Evolutionary conservation across 2,888 invertebrate species (phyloP).

Genomic region (Spicauda simplicius): DNA sequence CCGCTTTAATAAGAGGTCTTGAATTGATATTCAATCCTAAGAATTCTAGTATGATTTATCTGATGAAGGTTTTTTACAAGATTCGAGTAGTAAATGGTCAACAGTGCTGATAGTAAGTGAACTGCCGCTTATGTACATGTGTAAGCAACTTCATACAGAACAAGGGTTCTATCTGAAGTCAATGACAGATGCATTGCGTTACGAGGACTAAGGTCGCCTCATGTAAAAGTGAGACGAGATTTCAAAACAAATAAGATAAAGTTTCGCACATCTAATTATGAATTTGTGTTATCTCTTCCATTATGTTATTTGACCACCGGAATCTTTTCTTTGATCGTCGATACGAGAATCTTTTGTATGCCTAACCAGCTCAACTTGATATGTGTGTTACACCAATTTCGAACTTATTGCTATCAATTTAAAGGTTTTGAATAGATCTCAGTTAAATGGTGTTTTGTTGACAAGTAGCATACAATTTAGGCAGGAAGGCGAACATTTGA

Average conservation of each 20-base stretch:
- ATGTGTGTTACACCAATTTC: not conserved
- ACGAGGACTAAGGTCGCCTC: too few relatives aligned
- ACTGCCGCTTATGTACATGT: too few relatives aligned
- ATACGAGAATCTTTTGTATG: conserved; percentile 4
- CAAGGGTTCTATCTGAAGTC: too few relatives aligned
- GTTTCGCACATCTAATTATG: not conserved
- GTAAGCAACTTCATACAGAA: too few relatives aligned
- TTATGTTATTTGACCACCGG: conserved; percentile 13
- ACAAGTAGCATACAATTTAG: conserved; percentile 10
- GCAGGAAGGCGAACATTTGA: conserved; percentile 17
- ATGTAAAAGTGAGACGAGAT: too few relatives aligned
- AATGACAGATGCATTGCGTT: too few relatives aligned
- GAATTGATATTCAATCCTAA: too few relatives aligned
- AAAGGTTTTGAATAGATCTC: not conserved
- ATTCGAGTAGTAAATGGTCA: too few relatives aligned
- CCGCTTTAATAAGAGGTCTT: too few relatives aligned
- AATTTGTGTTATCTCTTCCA: not conserved
- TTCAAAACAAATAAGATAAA: not conserved
- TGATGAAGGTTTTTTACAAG: too few relatives aligned
- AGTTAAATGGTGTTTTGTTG: not conserved
- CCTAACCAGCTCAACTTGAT: not conserved
- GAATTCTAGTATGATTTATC: too few relatives aligned
- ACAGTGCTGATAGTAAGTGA: too few relatives aligned
- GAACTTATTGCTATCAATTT: not conserved
- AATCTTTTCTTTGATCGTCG: conserved; percentile 8